These are phyloP conservation scores for Phyllostomus hastatus DNA, from an alignment of 2,113 vertebrate species.

Conservation along the genomic window DNA sequence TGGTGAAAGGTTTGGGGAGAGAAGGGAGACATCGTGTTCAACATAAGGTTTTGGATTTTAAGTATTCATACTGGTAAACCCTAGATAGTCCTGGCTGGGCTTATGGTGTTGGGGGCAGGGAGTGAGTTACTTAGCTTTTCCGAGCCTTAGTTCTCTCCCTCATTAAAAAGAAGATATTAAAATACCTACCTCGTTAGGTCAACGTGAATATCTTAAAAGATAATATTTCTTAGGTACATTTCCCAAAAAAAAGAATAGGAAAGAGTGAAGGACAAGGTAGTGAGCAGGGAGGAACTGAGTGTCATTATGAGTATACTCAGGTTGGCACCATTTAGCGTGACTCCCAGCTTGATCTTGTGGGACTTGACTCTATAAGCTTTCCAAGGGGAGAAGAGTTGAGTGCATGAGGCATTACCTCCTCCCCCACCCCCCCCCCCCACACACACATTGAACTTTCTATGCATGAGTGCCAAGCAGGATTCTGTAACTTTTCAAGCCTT, in stretches of 20 bases:
- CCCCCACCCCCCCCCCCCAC: not conserved
- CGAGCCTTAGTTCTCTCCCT: not conserved
- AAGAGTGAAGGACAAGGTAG: not conserved
- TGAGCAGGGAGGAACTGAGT: not conserved
- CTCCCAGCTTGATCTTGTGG: not conserved
- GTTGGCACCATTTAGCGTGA: not conserved
- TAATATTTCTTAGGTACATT: not conserved
- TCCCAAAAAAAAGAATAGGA: not conserved
- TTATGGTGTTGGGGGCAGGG: not conserved
- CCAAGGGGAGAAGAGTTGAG: not conserved
- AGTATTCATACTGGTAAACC: not conserved
- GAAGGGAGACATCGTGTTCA: not conserved
- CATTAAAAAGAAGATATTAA: not conserved
- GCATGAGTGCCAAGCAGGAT: not conserved
- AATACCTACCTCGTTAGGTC: not conserved
- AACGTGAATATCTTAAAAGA: not conserved
- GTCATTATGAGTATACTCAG: not conserved
- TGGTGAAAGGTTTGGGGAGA: not conserved
- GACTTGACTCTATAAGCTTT: not conserved
- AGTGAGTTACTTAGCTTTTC: not conserved
- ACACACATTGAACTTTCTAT: not conserved
- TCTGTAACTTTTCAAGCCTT: not conserved
- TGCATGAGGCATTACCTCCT: not conserved
- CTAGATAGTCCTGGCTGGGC: not conserved
- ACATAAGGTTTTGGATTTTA: not conserved